Evolutionary conservation across 2,113 vertebrate species (phyloP).

Genomic region (Neogale vison): DNA sequence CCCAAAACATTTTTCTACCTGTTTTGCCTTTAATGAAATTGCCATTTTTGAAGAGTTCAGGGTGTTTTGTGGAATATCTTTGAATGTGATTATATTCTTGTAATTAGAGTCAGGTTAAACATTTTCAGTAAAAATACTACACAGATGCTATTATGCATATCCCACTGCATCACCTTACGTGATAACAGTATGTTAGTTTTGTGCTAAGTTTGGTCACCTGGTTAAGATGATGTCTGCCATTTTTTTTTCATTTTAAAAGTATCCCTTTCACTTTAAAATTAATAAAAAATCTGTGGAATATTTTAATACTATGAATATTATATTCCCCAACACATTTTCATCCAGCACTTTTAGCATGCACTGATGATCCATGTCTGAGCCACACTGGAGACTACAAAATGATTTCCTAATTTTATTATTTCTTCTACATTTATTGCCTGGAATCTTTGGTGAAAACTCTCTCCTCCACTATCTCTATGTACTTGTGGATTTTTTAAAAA

Average conservation of each 20-base stretch:
- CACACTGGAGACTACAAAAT: not conserved
- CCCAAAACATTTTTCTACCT: not conserved
- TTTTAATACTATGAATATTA: not conserved
- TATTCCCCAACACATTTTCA: not conserved
- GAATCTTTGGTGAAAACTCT: not conserved
- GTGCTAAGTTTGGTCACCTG: not conserved
- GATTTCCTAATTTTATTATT: conserved; percentile 1
- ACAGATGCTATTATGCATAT: not conserved
- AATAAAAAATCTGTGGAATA: not conserved
- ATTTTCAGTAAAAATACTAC: not conserved
- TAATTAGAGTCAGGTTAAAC: not conserved
- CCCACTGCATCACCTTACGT: not conserved
- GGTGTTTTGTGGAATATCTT: not conserved
- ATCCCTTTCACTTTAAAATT: not conserved
- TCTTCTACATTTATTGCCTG: not conserved
- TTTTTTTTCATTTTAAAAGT: not conserved
- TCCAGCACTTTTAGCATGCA: not conserved
- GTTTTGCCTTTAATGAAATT: not conserved
- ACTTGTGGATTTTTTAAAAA: not conserved
- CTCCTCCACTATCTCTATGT: not conserved
- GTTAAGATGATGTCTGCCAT: not conserved
- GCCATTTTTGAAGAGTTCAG: not conserved
- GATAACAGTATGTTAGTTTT: not conserved
- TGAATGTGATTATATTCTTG: not conserved
- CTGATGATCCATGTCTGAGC: not conserved